These are phyloP conservation scores for Sorex maritimensis DNA, from an alignment of 2,797 vertebrate species.

Conservation along the genomic window DNA sequence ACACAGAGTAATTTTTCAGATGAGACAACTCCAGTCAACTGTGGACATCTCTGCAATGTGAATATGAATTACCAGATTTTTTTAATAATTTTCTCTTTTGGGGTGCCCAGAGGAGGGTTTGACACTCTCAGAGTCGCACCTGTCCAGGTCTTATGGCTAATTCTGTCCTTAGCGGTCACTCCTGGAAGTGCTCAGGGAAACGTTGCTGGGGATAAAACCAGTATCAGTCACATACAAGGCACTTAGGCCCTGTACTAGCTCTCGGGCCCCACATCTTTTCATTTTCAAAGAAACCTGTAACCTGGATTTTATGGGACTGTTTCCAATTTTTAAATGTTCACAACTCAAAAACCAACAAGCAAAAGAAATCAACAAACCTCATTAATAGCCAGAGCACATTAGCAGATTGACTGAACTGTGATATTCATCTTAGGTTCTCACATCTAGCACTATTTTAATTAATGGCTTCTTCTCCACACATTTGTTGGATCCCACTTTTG, in stretches of 20 bases:
- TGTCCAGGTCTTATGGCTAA: no score
- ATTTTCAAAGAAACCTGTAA: constrained; percentile 7
- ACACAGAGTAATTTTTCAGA: not conserved
- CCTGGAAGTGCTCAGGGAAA: no score
- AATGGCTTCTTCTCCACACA: constrained; percentile 22
- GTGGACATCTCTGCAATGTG: not conserved
- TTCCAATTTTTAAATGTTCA: constrained; percentile 10
- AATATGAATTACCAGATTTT: no score
- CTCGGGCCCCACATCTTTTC: not conserved
- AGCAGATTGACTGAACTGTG: not conserved
- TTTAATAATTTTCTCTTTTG: no score
- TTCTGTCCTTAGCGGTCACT: no score
- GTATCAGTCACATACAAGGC: no score
- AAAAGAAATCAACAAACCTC: not conserved
- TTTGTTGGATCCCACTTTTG: constrained; percentile 42
- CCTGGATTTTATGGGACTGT: not conserved
- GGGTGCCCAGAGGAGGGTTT: no score
- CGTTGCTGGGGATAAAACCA: no score
- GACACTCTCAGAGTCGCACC: no score
- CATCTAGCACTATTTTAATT: constrained; percentile 19
- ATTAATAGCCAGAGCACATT: not conserved
- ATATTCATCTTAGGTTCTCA: constrained; percentile 17
- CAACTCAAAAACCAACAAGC: not conserved
- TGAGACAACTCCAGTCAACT: not conserved
- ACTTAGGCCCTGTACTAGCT: no score